Evolutionary conservation across 2,797 vertebrate genomes (phyloP), one percentile per base, ranked within the genome.

Genomic region (Prunella strophiata): DNA sequence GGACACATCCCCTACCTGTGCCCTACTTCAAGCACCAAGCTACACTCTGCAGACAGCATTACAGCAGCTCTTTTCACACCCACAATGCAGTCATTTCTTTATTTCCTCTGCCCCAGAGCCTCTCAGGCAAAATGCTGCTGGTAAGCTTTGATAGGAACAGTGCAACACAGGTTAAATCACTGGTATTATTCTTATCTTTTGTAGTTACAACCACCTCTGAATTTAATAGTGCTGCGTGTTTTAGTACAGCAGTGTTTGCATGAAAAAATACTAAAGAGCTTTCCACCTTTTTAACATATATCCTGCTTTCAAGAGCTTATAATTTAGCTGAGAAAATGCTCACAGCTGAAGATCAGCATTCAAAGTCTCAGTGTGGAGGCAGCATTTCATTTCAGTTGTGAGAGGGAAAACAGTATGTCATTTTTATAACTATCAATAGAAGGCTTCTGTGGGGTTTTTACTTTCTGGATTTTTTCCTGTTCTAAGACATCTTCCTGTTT

Each of bases 381-480:
- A 92, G 73, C 27, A 68, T 95, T 95, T 94, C 89, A 92, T 91
- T 96, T 93, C 71, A 83, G 32, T 78, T 86, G 57, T 83, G 76
- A 94, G 76, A 92, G 54, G 75, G 34, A 80, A 96, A 96, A 93
- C 79, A 84, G 73, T 93, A 91, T 85, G 73, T 70, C 36, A 84
- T 85, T 80, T 94, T 93, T 96, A 66, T 81, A 80, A 68, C 78
- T 82, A 63, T 91, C 80, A 94, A 43, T 71, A 80, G 45, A 94
- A 95, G 43, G 48, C n/a, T 91, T 92, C 85, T 59, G 22, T 48
- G 38, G 47, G 27, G 10, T 12, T 93, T 93, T 89, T 83, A 77
- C 66, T 80, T 96, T 75, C 75, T 63, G 23, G 8, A 57, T 42
- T 75, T 89, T 90, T 80, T 52, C 21, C 42, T 72, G 11, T 25